These are phyloP conservation scores for Danio tinwini DNA, from an alignment of 2,797 vertebrate genomes.

Conservation along the genomic window DNA sequence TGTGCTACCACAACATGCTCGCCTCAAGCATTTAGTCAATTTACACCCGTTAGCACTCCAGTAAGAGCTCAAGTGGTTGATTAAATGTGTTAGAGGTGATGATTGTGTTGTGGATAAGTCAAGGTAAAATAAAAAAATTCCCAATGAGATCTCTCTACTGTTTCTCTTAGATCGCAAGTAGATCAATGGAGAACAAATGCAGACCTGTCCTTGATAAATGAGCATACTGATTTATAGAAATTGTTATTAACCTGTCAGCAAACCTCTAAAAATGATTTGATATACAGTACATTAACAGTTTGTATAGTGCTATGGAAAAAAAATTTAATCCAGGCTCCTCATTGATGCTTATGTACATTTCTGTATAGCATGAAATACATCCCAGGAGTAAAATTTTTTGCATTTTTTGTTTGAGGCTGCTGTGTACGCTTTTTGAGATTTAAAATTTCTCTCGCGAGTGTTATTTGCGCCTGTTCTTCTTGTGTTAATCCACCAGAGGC, in stretches of 20 bases:
- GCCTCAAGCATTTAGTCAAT: neutral
- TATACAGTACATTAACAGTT: too few relatives aligned
- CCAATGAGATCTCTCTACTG: neutral
- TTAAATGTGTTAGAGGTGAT: neutral
- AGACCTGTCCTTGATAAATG: neutral
- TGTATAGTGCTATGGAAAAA: too few relatives aligned
- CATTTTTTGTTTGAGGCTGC: too few relatives aligned
- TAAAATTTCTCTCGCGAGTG: too few relatives aligned
- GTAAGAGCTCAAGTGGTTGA: neutral
- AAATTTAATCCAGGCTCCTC: too few relatives aligned
- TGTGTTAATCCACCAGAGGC: too few relatives aligned
- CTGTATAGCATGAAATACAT: too few relatives aligned
- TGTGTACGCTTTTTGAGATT: too few relatives aligned
- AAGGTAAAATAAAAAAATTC: neutral
- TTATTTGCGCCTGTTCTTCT: too few relatives aligned
- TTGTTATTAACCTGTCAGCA: neutral
- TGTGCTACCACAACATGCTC: slow-evolving; percentile 8
- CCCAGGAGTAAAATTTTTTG: too few relatives aligned
- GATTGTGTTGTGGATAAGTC: neutral
- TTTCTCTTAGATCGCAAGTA: neutral
- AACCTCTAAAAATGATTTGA: too few relatives aligned
- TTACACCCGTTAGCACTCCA: neutral
- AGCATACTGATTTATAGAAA: neutral
- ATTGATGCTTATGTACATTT: too few relatives aligned
- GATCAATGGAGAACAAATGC: neutral